Evolutionary conservation across 2,888 invertebrate genomes (phyloP).

Genomic region (Arctia plantaginis): DNA sequence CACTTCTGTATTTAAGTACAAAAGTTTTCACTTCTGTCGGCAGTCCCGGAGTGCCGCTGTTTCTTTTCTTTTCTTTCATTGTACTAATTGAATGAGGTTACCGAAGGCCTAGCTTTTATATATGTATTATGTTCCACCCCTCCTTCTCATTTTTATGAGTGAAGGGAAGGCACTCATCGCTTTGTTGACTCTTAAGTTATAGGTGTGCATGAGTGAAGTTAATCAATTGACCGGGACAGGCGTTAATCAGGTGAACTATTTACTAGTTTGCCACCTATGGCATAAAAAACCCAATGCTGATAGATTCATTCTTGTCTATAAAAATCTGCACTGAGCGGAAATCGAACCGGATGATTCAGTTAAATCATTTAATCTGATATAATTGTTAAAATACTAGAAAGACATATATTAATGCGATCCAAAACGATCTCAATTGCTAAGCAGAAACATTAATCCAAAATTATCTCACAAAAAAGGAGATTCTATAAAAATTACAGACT

Average conservation of each 20-base stretch:
- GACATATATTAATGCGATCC: neutral
- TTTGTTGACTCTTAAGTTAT: too few species aligned
- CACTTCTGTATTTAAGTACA: too few species aligned
- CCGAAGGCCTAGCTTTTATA: too few species aligned
- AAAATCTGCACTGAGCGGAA: neutral
- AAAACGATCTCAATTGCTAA: conserved; percentile 1
- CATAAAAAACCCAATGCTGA: neutral
- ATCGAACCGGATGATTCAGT: neutral
- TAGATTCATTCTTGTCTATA: neutral
- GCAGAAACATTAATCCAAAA: conserved; percentile 26
- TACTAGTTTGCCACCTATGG: neutral
- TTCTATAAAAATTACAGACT: conserved; percentile 34
- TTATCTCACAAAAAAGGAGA: conserved; percentile 39
- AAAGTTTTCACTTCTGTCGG: too few species aligned
- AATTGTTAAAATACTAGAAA: neutral
- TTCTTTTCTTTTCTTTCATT: too few species aligned
- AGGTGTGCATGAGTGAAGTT: neutral
- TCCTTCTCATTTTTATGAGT: too few species aligned
- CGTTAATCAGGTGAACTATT: neutral
- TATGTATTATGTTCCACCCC: too few species aligned
- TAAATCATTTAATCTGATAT: too few species aligned
- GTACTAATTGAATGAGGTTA: too few species aligned
- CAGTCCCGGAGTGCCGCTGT: too few species aligned
- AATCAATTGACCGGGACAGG: too few species aligned
- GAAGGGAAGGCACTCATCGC: too few species aligned